phyloP scores from a whole-genome alignment of 2,888 invertebrate genomes.

The Morpho achilles region DNA sequence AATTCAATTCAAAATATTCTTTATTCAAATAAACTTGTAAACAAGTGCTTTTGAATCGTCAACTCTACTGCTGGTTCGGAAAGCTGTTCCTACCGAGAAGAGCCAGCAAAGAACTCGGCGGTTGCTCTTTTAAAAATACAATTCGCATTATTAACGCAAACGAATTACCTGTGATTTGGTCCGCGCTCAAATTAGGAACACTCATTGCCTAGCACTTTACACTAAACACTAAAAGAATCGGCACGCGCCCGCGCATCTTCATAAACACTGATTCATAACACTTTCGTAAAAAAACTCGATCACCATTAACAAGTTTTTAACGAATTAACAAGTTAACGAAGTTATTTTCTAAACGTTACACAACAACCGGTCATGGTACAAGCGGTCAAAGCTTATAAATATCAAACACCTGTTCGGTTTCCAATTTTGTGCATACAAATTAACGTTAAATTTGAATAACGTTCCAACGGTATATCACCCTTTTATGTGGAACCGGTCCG shows the following conservation, averaged over 20 bases:
- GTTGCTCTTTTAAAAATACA: no score
- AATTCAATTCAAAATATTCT: no score
- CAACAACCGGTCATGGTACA: conserved; percentile 30
- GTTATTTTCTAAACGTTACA: conserved; percentile 28
- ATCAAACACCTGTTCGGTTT: conserved; percentile 34
- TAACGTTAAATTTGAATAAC: conserved; percentile 20
- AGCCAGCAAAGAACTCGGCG: no score
- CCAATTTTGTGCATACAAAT: conserved; percentile 31
- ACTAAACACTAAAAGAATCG: conserved; percentile 37
- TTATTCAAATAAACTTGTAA: no score
- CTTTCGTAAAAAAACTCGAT: conserved; percentile 54
- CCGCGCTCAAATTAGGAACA: conserved; percentile 70
- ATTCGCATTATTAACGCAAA: background rate
- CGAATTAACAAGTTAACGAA: conserved; percentile 50
- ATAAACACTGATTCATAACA: conserved; percentile 61
- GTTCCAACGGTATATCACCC: conserved; percentile 23
- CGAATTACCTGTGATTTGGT: conserved; percentile 63
- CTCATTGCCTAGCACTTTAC: conserved; percentile 55
- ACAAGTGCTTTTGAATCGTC: no score
- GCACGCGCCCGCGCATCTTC: conserved; percentile 48
- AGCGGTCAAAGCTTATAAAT: conserved; percentile 31
- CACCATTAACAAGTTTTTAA: conserved; percentile 43
- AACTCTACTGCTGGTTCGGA: no score
- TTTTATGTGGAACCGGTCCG: conserved; percentile 18
- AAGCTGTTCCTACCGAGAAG: no score